Conservation (phyloP, 1,140 invertebrate genomes). For the Eriocheir sinensis region DNA sequence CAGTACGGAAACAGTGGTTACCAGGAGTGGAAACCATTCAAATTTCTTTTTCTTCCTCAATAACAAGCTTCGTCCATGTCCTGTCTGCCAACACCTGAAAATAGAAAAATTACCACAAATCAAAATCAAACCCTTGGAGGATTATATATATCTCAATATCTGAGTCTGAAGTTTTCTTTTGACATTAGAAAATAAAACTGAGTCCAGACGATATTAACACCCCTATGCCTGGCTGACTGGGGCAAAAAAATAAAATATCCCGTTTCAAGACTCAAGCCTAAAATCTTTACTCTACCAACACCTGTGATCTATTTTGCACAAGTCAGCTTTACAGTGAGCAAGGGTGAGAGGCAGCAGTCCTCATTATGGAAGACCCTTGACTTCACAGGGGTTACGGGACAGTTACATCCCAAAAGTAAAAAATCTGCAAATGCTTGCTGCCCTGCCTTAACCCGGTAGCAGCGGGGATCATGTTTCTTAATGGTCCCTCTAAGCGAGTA, state of each 20-base stretch:
- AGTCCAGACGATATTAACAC: neutral
- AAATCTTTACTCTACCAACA: neutral
- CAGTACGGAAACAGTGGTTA: neutral
- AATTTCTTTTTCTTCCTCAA: constrained; percentile 73
- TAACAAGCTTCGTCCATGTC: constrained; percentile 67
- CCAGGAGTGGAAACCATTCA: constrained; percentile 50
- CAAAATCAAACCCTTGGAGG: too few species aligned
- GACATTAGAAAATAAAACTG: neutral
- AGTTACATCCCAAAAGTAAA: neutral
- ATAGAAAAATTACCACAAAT: neutral
- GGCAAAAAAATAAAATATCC: neutral
- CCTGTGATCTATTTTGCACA: neutral
- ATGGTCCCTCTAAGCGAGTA: too few species aligned
- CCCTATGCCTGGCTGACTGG: too few species aligned
- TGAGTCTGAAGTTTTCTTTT: neutral
- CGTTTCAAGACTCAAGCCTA: neutral
- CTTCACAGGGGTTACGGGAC: neutral
- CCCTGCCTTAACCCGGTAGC: neutral
- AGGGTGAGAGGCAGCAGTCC: neutral
- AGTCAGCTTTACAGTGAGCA: neutral
- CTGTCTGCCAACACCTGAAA: constrained; percentile 73
- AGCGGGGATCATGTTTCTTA: too few species aligned
- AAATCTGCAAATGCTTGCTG: neutral
- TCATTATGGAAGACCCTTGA: neutral
- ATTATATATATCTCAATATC: neutral